A percentile compares a stretch with the other conserved stretches of the same genome.
These are phyloP conservation scores for Sebastes iracundus DNA, from an alignment of 2,797 vertebrate species.

Conservation along the genomic window DNA sequence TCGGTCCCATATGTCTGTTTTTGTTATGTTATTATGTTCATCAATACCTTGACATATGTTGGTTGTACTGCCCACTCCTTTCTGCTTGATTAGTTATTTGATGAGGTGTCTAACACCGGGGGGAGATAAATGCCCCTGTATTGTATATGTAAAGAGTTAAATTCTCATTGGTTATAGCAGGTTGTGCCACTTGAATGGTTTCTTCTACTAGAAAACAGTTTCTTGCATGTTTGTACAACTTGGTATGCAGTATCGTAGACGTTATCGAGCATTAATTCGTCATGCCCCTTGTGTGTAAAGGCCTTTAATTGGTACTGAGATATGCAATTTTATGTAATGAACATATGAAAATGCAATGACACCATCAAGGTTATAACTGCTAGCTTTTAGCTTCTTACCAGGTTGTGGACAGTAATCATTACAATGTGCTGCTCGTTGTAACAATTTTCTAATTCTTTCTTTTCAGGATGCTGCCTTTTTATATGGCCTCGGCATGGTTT, in stretches of 20 bases:
- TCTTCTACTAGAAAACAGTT: too few species aligned
- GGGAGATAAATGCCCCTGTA: too few species aligned
- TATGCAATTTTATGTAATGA: neutral
- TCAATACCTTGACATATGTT: too few species aligned
- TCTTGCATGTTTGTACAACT: too few species aligned
- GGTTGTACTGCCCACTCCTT: too few species aligned
- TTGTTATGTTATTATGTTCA: too few species aligned
- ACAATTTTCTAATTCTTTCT: slow-evolving; percentile 36
- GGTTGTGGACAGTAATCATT: neutral
- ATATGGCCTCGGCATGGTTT: slow-evolving; percentile 99
- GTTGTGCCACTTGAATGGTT: neutral
- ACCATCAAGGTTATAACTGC: neutral
- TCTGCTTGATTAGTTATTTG: neutral
- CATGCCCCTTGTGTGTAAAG: too few species aligned
- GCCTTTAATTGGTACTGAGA: neutral
- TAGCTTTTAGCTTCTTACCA: neutral
- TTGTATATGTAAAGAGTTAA: neutral
- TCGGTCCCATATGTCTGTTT: too few species aligned
- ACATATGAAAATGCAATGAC: neutral
- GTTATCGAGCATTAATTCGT: too few species aligned
- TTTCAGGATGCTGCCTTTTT: slow-evolving; percentile 99
- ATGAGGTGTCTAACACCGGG: rapidly evolving
- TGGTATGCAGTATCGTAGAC: neutral
- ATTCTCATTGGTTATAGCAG: neutral
- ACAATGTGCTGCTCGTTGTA: neutral